Evolutionary conservation across 2,797 vertebrate genomes (phyloP).

Genomic region (Amphiprion clarkii): DNA sequence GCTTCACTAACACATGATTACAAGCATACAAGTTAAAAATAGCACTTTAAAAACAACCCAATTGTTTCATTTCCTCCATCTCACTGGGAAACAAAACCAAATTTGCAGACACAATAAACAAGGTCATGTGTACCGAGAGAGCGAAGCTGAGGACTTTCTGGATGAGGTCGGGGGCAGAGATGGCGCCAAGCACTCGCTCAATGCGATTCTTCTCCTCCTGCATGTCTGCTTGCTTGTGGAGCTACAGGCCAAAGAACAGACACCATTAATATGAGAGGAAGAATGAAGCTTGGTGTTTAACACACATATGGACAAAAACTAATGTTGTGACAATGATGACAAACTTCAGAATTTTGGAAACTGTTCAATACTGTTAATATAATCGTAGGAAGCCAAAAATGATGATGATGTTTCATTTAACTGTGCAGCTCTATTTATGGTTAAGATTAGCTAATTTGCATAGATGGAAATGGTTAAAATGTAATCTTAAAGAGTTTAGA

Average conservation of each 20-base stretch:
- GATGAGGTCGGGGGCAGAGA: constrained; percentile 94
- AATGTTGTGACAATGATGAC: neutral
- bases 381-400: no score
- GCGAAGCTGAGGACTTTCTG: constrained; percentile 97
- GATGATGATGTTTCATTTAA: no score
- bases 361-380: no score
- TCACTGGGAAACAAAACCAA: neutral
- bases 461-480: no score
- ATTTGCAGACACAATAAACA: fast-evolving
- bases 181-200: constrained; percentile 95
- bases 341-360: no score
- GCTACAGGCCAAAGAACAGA: constrained; percentile 76
- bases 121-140: constrained; percentile 89
- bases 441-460: no score
- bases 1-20: neutral
- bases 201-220: constrained; percentile 98
- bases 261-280: neutral
- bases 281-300: neutral
- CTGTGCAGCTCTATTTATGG: no score
- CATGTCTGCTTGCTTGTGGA: constrained; percentile 99
- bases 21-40: neutral
- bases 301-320: neutral
- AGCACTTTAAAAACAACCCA: neutral
- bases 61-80: neutral
- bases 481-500: no score